Percentiles rank a stretch among this genome's conserved stretches.
Evolutionary conservation across 1,140 invertebrate genomes (phyloP).

Genomic region (Papilio xuthus): DNA sequence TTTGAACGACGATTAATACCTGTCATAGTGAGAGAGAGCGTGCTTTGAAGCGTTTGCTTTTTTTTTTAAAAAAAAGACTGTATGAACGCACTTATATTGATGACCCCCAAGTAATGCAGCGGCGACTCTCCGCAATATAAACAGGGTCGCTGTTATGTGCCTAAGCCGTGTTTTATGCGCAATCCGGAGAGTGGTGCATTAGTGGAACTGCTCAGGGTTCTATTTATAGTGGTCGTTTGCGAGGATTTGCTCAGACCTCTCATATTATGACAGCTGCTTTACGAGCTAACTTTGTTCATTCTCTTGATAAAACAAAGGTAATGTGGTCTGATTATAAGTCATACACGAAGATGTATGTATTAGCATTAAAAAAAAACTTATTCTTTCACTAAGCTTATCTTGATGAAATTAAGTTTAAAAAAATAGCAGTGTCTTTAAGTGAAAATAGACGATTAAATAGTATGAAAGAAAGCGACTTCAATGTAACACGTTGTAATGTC

Average conservation of each 20-base stretch:
- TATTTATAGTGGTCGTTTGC: constrained; percentile 11
- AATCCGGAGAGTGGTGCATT: constrained; percentile 15
- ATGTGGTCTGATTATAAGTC: background rate
- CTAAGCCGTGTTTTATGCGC: constrained; percentile 10
- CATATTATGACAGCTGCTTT: constrained; percentile 7
- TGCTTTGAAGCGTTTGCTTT: background rate
- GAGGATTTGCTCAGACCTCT: background rate
- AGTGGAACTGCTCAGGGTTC: constrained; percentile 8
- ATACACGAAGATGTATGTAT: too few relatives aligned
- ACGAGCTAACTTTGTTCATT: background rate
- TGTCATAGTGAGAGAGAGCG: background rate
- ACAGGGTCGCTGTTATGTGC: background rate
- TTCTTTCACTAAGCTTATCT: background rate
- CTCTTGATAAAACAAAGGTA: background rate
- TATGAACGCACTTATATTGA: background rate
- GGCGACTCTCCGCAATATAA: background rate
- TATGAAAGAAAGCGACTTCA: background rate
- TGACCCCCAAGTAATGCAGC: background rate
- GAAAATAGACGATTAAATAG: background rate
- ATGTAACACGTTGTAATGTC: background rate
- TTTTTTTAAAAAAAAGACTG: background rate
- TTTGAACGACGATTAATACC: too few relatives aligned
- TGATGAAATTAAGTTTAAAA: too few relatives aligned
- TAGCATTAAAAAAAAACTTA: too few relatives aligned
- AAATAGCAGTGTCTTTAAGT: background rate